Evolutionary conservation across 2,888 invertebrate species (phyloP).

Genomic region (Agonopterix heracliana): DNA sequence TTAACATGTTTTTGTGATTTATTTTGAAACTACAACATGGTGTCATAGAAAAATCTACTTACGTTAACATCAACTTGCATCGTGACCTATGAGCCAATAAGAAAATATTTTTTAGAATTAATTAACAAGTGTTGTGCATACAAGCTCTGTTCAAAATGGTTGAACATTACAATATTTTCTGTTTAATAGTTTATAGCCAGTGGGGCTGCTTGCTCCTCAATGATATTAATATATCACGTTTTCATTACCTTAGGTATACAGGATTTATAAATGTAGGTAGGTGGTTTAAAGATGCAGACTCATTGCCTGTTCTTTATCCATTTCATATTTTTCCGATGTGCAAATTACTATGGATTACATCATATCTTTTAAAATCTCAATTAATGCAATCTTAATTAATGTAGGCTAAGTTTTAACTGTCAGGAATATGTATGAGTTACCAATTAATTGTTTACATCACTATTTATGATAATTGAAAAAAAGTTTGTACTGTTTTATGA

Average conservation of each 20-base stretch:
- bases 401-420: too few species aligned
- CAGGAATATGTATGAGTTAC: too few species aligned
- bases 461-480: too few species aligned
- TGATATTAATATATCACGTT: background rate
- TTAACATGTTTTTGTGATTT: conserved; percentile 17
- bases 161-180: background rate
- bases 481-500: too few species aligned
- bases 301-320: too few species aligned
- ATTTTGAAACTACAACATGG: conserved; percentile 19
- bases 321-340: too few species aligned
- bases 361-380: too few species aligned
- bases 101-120: conserved; percentile 62
- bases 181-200: background rate
- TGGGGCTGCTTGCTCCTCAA: background rate
- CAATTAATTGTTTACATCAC: too few species aligned
- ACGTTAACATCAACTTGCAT: conserved; percentile 22
- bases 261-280: too few species aligned
- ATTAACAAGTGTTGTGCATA: conserved; percentile 55
- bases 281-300: too few species aligned
- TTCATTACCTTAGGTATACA: background rate
- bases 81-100: conserved; percentile 37
- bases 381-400: too few species aligned
- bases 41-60: conserved; percentile 44
- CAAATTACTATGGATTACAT: too few species aligned
- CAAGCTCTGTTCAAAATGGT: conserved; percentile 42